Evolutionary conservation across 2,888 invertebrate species (phyloP).

Genomic region (Choristoneura rosaceana): DNA sequence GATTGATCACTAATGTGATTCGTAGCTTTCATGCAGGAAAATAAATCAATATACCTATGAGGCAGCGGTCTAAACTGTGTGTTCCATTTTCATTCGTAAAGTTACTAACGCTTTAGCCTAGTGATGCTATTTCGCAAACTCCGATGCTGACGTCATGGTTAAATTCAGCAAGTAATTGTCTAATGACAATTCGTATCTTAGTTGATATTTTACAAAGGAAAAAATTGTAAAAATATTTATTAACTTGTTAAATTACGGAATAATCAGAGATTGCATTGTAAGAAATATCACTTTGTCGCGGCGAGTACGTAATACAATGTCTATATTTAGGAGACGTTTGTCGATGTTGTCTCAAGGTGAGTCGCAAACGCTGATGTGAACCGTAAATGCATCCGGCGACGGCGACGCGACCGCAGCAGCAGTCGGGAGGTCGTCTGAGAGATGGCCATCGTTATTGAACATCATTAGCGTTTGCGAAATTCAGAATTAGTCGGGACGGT

Average conservation of each 20-base stretch:
- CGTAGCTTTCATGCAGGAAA: constrained; percentile 22
- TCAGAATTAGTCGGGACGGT: neutral
- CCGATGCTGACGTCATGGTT: neutral
- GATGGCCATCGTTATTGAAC: constrained; percentile 38
- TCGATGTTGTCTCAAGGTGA: constrained; percentile 60
- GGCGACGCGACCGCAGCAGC: constrained; percentile 4
- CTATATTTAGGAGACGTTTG: constrained; percentile 59
- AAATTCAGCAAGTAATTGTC: neutral
- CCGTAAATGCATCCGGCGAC: constrained; percentile 30
- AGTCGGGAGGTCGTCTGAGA: constrained; percentile 46
- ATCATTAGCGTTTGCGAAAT: constrained; percentile 10
- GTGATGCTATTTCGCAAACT: neutral
- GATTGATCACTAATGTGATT: constrained; percentile 35
- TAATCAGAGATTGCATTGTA: constrained; percentile 41
- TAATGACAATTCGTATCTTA: constrained; percentile 3
- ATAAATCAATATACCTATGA: neutral
- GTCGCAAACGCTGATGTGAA: constrained; percentile 46
- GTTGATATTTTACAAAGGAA: neutral
- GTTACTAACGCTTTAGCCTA: constrained; percentile 4
- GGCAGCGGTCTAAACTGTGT: neutral
- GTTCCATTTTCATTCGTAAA: constrained; percentile 5
- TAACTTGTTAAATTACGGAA: neutral
- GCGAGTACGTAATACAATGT: constrained; percentile 54
- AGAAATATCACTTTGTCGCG: constrained; percentile 52
- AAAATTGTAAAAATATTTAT: neutral